A percentile compares a stretch with the other conserved stretches of the same genome.
Conservation (phyloP, 2,888 invertebrate species). For the Ectobius pallidus region DNA sequence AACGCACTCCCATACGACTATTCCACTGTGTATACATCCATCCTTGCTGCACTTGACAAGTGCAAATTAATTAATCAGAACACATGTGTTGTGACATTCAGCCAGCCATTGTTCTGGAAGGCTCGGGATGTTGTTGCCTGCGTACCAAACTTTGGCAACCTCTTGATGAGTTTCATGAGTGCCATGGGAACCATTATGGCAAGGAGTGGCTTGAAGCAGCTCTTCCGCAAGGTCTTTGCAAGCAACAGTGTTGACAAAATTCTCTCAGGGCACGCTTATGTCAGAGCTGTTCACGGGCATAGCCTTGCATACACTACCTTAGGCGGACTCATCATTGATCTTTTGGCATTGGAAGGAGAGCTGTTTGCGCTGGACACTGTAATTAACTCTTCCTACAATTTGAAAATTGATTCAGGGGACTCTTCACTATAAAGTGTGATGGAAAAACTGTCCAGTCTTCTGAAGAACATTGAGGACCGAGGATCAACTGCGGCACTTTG, state of each 20-base stretch:
- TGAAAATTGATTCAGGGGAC: neutral
- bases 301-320: too few species aligned
- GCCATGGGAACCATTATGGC: conserved; percentile 13
- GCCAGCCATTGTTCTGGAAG: conserved; percentile 2
- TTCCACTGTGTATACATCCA: conserved; percentile 26
- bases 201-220: conserved; percentile 15
- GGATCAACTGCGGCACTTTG: neutral
- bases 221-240: conserved; percentile 7
- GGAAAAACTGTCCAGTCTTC: neutral
- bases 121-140: neutral
- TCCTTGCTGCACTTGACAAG: conserved; percentile 4
- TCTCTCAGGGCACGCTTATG: neutral
- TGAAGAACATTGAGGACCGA: neutral
- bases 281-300: neutral
- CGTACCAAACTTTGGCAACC: too few species aligned
- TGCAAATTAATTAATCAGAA: neutral
- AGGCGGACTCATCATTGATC: too few species aligned
- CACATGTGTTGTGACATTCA: neutral
- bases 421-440: neutral
- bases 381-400: too few species aligned
- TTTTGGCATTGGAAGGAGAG: too few species aligned
- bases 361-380: too few species aligned
- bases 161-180: neutral
- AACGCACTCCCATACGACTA: conserved; percentile 20
- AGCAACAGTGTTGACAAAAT: conserved; percentile 15